Percentiles rank a stretch among this genome's conserved stretches.
Evolutionary conservation across 2,797 vertebrate genomes (phyloP).

Genomic region (Cichlasoma orientale): DNA sequence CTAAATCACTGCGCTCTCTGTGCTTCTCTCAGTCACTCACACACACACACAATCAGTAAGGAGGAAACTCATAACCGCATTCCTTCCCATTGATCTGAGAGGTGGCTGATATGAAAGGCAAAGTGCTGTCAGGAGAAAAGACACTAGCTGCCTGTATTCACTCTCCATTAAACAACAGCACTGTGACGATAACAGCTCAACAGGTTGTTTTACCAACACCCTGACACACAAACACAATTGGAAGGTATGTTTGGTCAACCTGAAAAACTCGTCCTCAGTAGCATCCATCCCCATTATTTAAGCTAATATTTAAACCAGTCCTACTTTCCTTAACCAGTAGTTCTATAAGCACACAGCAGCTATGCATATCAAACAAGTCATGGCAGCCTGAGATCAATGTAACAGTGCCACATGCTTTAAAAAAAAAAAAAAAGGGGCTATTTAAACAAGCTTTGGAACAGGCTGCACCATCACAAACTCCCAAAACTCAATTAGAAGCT

Average conservation of each 20-base stretch:
- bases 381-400: background rate
- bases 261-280: background rate
- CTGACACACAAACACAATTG: slow-evolving; percentile 9
- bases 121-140: background rate
- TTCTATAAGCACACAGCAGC: background rate
- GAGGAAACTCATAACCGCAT: slow-evolving; percentile 60
- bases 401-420: background rate
- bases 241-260: background rate
- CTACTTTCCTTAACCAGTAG: background rate
- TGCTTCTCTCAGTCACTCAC: slow-evolving; percentile 20
- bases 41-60: slow-evolving; percentile 11
- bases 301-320: background rate
- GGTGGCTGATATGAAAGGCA: slow-evolving; percentile 33
- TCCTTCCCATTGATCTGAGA: slow-evolving; percentile 52
- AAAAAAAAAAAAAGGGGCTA: background rate
- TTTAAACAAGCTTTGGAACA: background rate
- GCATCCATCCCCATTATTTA: background rate
- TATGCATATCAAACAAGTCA: background rate
- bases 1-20: slow-evolving; percentile 29
- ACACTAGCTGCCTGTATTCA: background rate
- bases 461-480: background rate
- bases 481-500: background rate
- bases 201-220: background rate
- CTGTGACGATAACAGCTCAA: background rate
- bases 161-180: background rate